Conservation (phyloP, 2,113 vertebrate species). For the Nicator chloris region DNA sequence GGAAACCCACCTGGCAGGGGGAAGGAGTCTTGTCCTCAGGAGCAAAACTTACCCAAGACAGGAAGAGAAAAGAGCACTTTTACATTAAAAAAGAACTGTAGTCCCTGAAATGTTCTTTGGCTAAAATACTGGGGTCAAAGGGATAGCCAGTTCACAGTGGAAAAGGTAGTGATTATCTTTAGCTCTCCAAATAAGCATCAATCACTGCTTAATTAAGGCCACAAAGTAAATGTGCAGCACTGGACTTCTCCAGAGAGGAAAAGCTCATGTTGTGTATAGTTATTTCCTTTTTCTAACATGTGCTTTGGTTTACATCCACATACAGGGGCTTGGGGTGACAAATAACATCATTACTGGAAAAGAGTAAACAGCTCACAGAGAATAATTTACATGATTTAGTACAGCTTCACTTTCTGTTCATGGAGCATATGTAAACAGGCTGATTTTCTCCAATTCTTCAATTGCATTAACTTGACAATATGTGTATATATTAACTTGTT, state of each 20-base stretch:
- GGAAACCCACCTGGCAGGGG: neutral
- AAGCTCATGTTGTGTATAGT: neutral
- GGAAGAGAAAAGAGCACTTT: neutral
- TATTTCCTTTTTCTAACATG: slow-evolving; percentile 14
- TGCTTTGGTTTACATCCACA: slow-evolving; percentile 21
- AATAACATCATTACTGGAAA: slow-evolving; percentile 52
- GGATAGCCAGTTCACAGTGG: neutral
- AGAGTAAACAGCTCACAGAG: slow-evolving; percentile 52
- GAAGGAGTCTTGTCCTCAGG: neutral
- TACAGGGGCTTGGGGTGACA: slow-evolving; percentile 35
- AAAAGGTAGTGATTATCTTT: slow-evolving; percentile 26
- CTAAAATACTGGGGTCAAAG: neutral
- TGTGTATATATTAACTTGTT: slow-evolving; percentile 22
- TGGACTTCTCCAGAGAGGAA: slow-evolving; percentile 15
- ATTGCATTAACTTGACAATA: slow-evolving; percentile 38
- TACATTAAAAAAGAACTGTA: neutral
- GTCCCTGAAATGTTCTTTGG: neutral
- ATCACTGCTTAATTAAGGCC: slow-evolving; percentile 38
- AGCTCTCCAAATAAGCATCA: slow-evolving; percentile 30
- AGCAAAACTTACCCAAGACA: neutral
- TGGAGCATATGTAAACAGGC: slow-evolving; percentile 22
- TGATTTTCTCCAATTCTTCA: slow-evolving; percentile 59
- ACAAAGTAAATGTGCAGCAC: neutral
- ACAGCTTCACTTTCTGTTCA: slow-evolving; percentile 44
- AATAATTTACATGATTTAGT: slow-evolving; percentile 63